These are phyloP conservation scores for Caenorhabditis becei DNA, from an alignment of 2,888 invertebrate species.

Conservation along the genomic window DNA sequence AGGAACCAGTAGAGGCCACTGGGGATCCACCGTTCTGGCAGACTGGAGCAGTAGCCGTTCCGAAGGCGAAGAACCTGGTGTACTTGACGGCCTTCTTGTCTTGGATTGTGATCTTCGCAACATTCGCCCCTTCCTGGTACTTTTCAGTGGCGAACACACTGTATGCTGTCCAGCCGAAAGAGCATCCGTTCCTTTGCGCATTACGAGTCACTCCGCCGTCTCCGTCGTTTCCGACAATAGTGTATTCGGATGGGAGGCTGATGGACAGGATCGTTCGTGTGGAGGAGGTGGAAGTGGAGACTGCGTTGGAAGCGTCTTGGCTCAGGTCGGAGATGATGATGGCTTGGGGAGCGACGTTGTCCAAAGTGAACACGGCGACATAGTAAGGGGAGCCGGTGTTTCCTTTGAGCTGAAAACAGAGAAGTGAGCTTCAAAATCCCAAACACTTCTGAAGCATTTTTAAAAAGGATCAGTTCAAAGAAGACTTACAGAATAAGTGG, in stretches of 20 bases:
- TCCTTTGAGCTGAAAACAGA: slow-evolving; percentile 4
- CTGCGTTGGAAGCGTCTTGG: slow-evolving; percentile 31
- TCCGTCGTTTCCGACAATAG: slow-evolving; percentile 24
- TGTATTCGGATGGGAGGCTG: slow-evolving; percentile 5
- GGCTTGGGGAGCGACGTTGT: slow-evolving; percentile 15
- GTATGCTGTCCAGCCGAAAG: slow-evolving; percentile 45
- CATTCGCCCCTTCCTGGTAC: slow-evolving; percentile 26
- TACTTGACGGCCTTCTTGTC: background rate
- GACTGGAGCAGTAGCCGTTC: background rate
- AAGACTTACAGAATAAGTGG: background rate
- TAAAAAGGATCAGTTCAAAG: too few relatives aligned
- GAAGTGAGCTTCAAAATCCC: slow-evolving; percentile 4
- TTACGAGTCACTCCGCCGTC: slow-evolving; percentile 32
- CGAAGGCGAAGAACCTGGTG: slow-evolving; percentile 43
- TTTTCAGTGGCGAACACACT: slow-evolving; percentile 35
- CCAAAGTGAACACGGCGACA: slow-evolving; percentile 30
- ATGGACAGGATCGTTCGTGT: slow-evolving; percentile 38
- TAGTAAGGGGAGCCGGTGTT: background rate
- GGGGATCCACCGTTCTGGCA: slow-evolving; percentile 27
- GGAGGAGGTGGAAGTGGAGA: slow-evolving; percentile 39
- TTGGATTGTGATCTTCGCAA: slow-evolving; percentile 24
- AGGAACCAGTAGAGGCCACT: background rate
- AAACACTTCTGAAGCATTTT: too few relatives aligned
- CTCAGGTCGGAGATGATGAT: slow-evolving; percentile 12
- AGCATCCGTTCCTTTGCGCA: slow-evolving; percentile 21